phyloP scores from a whole-genome alignment of 2,888 invertebrate genomes.

The Trichopria drosophilae region DNA sequence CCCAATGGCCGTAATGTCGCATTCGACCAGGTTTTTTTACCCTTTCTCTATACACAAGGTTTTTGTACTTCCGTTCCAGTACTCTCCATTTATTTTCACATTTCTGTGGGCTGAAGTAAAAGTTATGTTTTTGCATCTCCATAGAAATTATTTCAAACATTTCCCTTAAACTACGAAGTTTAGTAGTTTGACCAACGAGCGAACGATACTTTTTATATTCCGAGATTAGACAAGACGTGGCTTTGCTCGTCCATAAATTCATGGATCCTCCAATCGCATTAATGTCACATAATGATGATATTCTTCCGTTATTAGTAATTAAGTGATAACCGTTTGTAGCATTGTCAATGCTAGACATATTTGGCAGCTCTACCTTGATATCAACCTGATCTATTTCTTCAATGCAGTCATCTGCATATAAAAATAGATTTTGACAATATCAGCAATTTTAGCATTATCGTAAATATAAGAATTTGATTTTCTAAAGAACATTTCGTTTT shows the following conservation, averaged over 20 bases:
- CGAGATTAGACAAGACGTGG: constrained; percentile 48
- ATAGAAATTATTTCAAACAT: constrained; percentile 54
- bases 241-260: constrained; percentile 51
- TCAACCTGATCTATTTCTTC: too few relatives aligned
- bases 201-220: constrained; percentile 49
- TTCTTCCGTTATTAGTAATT: too few relatives aligned
- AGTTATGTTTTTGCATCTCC: constrained; percentile 49
- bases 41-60: constrained; percentile 47
- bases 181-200: constrained; percentile 48
- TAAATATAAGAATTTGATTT: too few relatives aligned
- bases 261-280: too few relatives aligned
- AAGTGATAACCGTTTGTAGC: too few relatives aligned
- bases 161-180: constrained; percentile 47
- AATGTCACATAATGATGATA: too few relatives aligned
- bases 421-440: too few relatives aligned
- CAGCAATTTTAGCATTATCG: too few relatives aligned
- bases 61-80: constrained; percentile 52
- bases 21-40: constrained; percentile 52
- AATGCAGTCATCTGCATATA: too few relatives aligned
- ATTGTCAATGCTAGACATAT: too few relatives aligned
- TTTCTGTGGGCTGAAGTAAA: constrained; percentile 50
- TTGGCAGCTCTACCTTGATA: too few relatives aligned
- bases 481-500: too few relatives aligned
- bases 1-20: constrained; percentile 52
- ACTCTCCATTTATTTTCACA: constrained; percentile 55